Evolutionary conservation across 1,140 invertebrate genomes (phyloP), one percentile per base, ranked within the genome.

Genomic region (Druon quercuslanigerum): DNA sequence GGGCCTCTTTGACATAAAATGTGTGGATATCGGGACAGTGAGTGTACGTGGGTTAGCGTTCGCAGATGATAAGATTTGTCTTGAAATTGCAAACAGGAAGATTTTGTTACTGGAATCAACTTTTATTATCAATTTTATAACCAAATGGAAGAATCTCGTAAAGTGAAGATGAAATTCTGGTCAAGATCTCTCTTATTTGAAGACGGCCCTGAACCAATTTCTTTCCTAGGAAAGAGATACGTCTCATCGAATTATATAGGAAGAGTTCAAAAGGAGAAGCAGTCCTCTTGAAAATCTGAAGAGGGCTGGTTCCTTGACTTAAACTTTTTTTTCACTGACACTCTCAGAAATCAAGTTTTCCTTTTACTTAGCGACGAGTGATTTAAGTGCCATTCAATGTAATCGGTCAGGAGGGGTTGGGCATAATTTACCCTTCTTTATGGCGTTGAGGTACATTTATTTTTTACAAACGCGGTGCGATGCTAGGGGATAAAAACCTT

Each of bases 371-470:
- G 14, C 19, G 0, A 25, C 56, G 19, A 57, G 56, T 25, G 13
- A 57, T 57, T 33, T 57, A 57, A 57, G 56, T 57, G 56, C 56
- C 9, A 57, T 33, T 57, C 56, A 57, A 12, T 57, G 56, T 57
- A 57, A 57, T 57, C 19, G 9, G 19, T 13, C 3, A 57, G 56
- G 25, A 57, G 56, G 8, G 13, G 11, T 57, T 17, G 11, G 25
- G 56, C 13, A 25, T 57, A 57, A 54, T 57, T 57, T 8, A 25
- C 56, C 56, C 25, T 20, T 25, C 25, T 57, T 57, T 20, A 25
- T 20, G 5, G 8, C 20, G 12, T 57, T 57, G 12, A 17, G 19
- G 19, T 20, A 20, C 19, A 20, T 57, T 20, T 2, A 20, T 20
- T 57, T 11, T 8, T 17, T 11, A 4, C 17, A 54, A 54, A 9